Evolutionary conservation across 1,140 invertebrate genomes (phyloP).

Genomic region (Cyclina sinensis): DNA sequence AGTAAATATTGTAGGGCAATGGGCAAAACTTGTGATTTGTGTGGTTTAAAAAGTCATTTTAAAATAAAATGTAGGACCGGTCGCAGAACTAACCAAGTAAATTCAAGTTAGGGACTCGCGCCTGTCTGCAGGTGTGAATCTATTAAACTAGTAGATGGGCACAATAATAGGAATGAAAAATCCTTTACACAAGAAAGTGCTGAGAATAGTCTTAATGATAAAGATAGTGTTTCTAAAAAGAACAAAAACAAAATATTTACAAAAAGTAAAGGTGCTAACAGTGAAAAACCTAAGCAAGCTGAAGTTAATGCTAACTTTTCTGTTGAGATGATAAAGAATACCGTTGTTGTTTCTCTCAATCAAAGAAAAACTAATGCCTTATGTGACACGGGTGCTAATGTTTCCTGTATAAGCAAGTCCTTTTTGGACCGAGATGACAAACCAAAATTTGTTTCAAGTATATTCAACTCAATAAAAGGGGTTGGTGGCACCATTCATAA

Average conservation of each 20-base stretch:
- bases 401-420: constrained; percentile 13
- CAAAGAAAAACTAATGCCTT: constrained; percentile 7
- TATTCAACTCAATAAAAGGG: neutral
- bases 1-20: neutral
- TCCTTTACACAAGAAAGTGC: neutral
- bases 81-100: neutral
- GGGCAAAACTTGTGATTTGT: neutral
- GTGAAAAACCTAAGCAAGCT: neutral
- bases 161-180: neutral
- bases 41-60: constrained; percentile 3
- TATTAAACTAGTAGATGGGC: neutral
- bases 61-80: neutral
- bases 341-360: constrained; percentile 18
- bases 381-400: constrained; percentile 39
- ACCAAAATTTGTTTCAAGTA: neutral
- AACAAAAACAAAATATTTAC: neutral
- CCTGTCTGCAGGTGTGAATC: neutral
- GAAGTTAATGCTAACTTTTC: constrained; percentile 45
- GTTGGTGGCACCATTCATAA: constrained; percentile 27
- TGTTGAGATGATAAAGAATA: constrained; percentile 9
- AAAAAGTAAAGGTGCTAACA: neutral
- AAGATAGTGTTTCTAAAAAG: neutral
- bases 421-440: neutral
- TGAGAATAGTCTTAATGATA: neutral
- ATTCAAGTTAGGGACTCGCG: neutral